Conservation (phyloP, 2,113 vertebrate species). For the Daboia siamensis region DNA sequence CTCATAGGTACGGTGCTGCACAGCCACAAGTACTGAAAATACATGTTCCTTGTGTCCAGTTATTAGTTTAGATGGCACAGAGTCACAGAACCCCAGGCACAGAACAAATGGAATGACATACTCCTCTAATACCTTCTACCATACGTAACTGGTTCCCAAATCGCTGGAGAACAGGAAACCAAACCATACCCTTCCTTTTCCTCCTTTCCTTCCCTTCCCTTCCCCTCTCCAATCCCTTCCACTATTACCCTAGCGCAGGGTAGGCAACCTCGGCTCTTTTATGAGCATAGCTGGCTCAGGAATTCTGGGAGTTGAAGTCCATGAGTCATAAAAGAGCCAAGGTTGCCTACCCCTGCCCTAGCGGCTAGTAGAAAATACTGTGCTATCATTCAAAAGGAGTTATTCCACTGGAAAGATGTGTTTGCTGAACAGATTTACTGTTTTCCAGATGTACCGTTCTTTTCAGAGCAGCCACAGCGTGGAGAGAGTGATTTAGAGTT, state of each 20-base stretch:
- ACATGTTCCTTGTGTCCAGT: background rate
- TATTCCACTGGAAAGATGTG: conserved; percentile 50
- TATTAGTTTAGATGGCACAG: background rate
- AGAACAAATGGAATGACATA: conserved; percentile 49
- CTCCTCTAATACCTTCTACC: conserved; percentile 41
- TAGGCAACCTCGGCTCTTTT: too few species aligned
- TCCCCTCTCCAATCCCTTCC: too few species aligned
- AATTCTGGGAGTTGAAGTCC: too few species aligned
- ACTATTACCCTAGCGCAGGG: conserved; percentile 23
- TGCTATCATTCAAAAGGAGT: conserved; percentile 52
- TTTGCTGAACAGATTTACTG: conserved; percentile 53
- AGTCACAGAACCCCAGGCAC: conserved; percentile 46
- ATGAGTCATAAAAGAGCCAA: too few species aligned
- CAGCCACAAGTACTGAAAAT: background rate
- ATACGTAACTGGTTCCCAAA: conserved; percentile 41
- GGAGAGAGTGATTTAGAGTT: conserved; percentile 45
- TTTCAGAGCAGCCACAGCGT: conserved; percentile 44
- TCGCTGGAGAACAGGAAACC: conserved; percentile 29
- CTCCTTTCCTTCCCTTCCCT: background rate
- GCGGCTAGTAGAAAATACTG: conserved; percentile 35
- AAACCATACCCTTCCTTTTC: background rate
- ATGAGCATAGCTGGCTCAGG: too few species aligned
- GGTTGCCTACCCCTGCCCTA: too few species aligned
- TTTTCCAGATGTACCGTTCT: conserved; percentile 63
- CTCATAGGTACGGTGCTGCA: background rate